phyloP scores from a whole-genome alignment of 2,888 invertebrate genomes.

The Conistra vaccinii region DNA sequence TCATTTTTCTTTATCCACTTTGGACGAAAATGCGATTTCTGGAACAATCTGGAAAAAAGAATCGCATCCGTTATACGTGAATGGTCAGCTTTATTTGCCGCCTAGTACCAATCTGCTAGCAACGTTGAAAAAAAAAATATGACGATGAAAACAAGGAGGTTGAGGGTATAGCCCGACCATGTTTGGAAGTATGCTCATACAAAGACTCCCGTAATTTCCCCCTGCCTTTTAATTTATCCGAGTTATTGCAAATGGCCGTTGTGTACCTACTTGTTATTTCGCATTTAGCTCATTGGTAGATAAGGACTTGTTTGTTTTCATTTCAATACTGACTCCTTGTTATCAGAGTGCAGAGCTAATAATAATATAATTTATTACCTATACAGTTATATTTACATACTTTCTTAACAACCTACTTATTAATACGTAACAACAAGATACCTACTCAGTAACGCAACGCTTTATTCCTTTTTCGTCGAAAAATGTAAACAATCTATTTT shows the following conservation, averaged over 20 bases:
- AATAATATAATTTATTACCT: constrained; percentile 40
- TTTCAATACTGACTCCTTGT: constrained; percentile 61
- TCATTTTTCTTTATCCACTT: neutral
- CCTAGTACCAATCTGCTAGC: constrained; percentile 78
- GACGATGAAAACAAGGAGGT: constrained; percentile 87
- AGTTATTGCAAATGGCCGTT: constrained; percentile 71
- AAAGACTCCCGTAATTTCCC: constrained; percentile 74
- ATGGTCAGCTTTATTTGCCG: constrained; percentile 74
- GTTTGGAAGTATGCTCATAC: constrained; percentile 73
- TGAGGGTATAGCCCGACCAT: constrained; percentile 76
- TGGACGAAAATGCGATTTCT: constrained; percentile 10
- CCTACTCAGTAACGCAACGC: neutral
- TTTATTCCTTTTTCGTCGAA: constrained; percentile 25
- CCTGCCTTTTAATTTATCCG: constrained; percentile 58
- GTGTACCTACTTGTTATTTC: constrained; percentile 66
- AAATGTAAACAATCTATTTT: constrained; percentile 39
- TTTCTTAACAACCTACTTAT: constrained; percentile 57
- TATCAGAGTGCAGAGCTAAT: constrained; percentile 57
- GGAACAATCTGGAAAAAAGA: constrained; percentile 46
- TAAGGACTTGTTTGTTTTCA: constrained; percentile 74
- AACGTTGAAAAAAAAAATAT: constrained; percentile 80
- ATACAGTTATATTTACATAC: constrained; percentile 17
- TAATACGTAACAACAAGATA: constrained; percentile 38
- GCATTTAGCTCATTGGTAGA: constrained; percentile 65
- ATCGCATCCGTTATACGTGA: constrained; percentile 58